Evolutionary conservation across 2,797 vertebrate species (phyloP), one percentile per base, ranked within the genome.

Genomic region (Lophotriccus pileatus): DNA sequence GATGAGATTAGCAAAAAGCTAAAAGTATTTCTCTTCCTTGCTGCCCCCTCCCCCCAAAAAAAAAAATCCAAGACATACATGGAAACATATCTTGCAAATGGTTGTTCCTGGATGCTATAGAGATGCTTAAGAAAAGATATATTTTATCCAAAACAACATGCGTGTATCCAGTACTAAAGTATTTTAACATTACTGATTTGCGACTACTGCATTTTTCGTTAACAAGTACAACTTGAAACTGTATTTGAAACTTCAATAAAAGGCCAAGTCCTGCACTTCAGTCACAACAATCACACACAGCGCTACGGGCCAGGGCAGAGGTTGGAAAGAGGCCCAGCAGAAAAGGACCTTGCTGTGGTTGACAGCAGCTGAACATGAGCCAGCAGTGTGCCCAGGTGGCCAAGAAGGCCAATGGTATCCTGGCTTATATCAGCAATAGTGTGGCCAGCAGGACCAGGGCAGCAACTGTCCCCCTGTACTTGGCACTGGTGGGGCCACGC

Each of bases 1-100:
- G 88, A 84, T 6, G 23, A 79, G 32, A 84, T 52, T 13, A 62
- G 19, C 34, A 39, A 64, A 87, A 89, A 75, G 22, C 27, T 34
- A 4, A 1, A 87, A 80, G 46, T 28, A 58, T 59, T 72, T 56
- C 21, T 41, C 17, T 49, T 39, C 18, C 11, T 2, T 0, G 0
- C 6, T 19, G 19, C 22, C 9, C 16, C 8, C 16, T 37, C 5
- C 19, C 6, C 3, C 4, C 5, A 6, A 78, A 73, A 58, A 32
- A 60, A 41, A 24, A 60, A 41, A 22, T 8, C 25, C 23, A 55
- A 41, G 24, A 56, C 16, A 44, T 1, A 52, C 4, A 47, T 5
- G 11, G 63, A 93, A 89, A 64, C 21, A 6, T 5, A n/a, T 18
- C 20, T 34, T 74, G 30, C 41, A 80, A 77, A 36, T 27, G 10